Conservation (phyloP, 1,140 invertebrate species). For the Ptiloglossa arizonensis region DNA sequence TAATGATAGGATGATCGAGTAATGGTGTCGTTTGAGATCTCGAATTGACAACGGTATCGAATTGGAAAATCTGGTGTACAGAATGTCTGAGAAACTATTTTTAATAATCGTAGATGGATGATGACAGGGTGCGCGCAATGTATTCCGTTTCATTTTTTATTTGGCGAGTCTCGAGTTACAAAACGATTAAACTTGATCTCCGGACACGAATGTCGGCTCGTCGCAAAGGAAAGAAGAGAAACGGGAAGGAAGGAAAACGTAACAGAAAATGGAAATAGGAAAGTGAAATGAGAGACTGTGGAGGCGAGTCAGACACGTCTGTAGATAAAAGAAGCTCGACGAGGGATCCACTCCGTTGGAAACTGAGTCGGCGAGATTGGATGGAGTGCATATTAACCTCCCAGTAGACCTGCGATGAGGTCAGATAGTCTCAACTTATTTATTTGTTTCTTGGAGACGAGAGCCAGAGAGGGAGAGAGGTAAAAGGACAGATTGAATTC, state of each 20-base stretch:
- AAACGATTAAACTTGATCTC: not conserved
- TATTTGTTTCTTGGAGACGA: conserved; percentile 20
- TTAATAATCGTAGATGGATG: too few species aligned
- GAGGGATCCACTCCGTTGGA: conserved; percentile 28
- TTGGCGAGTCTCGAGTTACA: too few species aligned
- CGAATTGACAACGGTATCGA: too few species aligned
- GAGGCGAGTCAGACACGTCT: conserved; percentile 18
- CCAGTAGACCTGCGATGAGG: conserved; percentile 25
- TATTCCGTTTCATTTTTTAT: too few species aligned
- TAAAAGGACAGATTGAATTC: conserved; percentile 2
- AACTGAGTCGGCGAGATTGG: conserved; percentile 32
- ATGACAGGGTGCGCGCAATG: too few species aligned
- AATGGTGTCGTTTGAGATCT: too few species aligned
- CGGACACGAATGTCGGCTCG: not conserved
- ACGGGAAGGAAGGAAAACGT: not conserved
- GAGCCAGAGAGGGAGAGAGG: not conserved
- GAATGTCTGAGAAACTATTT: too few species aligned
- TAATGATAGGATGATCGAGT: too few species aligned
- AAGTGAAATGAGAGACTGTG: not conserved
- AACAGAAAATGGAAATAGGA: conserved; percentile 20
- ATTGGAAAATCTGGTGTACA: too few species aligned
- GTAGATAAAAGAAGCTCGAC: conserved; percentile 27
- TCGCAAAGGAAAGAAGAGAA: not conserved
- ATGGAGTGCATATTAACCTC: conserved; percentile 43
- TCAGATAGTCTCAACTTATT: conserved; percentile 33